These are phyloP conservation scores for Arrhopalites spinosus DNA, from an alignment of 2,888 invertebrate genomes.

Conservation along the genomic window DNA sequence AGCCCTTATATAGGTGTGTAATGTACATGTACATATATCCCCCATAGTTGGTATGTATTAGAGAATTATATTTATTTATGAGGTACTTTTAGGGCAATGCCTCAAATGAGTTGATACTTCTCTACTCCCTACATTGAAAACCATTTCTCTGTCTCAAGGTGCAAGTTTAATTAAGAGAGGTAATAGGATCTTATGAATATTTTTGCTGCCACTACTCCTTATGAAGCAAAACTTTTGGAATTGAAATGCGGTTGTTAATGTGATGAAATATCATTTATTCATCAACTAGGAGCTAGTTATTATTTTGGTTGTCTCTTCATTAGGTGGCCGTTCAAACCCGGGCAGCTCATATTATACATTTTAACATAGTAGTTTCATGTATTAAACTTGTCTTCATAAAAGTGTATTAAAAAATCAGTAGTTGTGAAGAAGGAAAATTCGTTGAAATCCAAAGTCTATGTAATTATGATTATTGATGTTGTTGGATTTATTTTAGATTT, in stretches of 20 bases:
- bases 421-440: too few relatives aligned
- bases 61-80: constrained; percentile 1
- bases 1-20: background rate
- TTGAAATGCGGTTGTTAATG: constrained; percentile 35
- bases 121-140: background rate
- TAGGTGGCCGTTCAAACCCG: background rate
- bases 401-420: too few relatives aligned
- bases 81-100: background rate
- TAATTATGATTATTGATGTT: too few relatives aligned
- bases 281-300: constrained; percentile 40
- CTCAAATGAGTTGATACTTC: constrained; percentile 6
- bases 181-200: constrained; percentile 28
- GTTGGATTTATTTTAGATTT: too few relatives aligned
- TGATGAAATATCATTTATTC: constrained; percentile 42
- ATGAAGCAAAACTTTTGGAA: constrained; percentile 23
- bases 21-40: background rate
- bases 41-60: background rate
- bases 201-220: background rate
- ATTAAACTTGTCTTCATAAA: too few relatives aligned
- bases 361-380: too few relatives aligned
- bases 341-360: background rate
- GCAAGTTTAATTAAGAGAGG: constrained; percentile 29
- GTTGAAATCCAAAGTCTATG: too few relatives aligned
- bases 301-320: constrained; percentile 41
- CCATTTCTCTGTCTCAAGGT: constrained; percentile 13